A percentile compares a stretch with the other conserved stretches of the same genome.
phyloP scores from a whole-genome alignment of 2,888 invertebrate species.

The Masnerella sp. region DNA sequence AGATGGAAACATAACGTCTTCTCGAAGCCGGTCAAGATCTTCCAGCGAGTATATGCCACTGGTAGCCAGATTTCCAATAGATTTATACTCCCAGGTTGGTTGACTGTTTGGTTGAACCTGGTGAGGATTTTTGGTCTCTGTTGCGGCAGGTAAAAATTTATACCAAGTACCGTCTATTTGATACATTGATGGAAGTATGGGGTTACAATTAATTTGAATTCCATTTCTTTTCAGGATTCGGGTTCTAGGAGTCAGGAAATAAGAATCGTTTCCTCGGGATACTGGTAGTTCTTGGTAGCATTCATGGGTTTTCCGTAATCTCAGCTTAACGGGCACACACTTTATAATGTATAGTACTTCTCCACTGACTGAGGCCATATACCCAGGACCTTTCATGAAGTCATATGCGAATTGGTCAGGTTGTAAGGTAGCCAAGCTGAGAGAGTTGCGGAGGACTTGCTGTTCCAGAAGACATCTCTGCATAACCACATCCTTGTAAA shows the following conservation, averaged over 20 bases:
- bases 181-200: constrained; percentile 55
- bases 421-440: not conserved
- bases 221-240: constrained; percentile 14
- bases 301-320: not conserved
- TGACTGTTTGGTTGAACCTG: not conserved
- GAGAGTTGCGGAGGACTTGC: not conserved
- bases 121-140: not conserved
- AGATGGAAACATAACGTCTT: constrained; percentile 6
- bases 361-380: not conserved
- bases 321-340: not conserved
- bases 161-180: constrained; percentile 24
- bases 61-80: not conserved
- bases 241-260: not conserved
- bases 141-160: not conserved
- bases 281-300: not conserved
- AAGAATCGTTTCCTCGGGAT: not conserved
- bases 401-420: not conserved
- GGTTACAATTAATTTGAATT: constrained; percentile 53
- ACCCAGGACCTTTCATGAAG: not conserved
- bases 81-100: constrained; percentile 3
- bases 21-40: not conserved
- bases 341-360: not conserved
- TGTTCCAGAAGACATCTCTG: not conserved
- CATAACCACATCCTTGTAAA: not conserved
- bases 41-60: not conserved